Conservation (phyloP, 2,113 vertebrate genomes). For the Hippocampus comes region DNA sequence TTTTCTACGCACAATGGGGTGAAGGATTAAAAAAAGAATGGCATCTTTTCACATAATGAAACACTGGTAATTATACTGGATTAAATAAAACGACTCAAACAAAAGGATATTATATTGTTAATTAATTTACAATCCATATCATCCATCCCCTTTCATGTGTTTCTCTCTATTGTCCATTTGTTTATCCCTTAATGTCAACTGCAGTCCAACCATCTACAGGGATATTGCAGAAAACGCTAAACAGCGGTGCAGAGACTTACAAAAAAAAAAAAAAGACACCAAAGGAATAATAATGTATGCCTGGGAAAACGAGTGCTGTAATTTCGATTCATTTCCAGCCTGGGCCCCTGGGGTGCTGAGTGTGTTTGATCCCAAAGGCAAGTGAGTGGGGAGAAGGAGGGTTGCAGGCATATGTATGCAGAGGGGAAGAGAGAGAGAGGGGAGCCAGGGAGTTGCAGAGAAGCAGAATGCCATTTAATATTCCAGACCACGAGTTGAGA, state of each 20-base stretch:
- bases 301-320: slow-evolving; percentile 80
- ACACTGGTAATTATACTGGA: neutral
- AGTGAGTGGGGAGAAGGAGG: slow-evolving; percentile 41
- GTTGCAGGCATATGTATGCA: slow-evolving; percentile 50
- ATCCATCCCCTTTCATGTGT: neutral
- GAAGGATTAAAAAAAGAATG: neutral
- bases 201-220: neutral
- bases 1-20: neutral
- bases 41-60: neutral
- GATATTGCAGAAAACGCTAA: neutral
- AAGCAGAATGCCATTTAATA: slow-evolving; percentile 65
- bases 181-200: neutral
- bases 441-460: slow-evolving; percentile 22
- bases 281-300: slow-evolving; percentile 73
- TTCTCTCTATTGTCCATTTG: neutral
- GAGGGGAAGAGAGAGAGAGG: slow-evolving; percentile 21
- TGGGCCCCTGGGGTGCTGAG: slow-evolving; percentile 52
- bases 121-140: neutral
- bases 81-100: neutral
- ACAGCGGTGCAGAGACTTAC: slow-evolving; percentile 8
- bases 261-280: slow-evolving; percentile 33
- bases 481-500: slow-evolving; percentile 65
- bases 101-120: neutral
- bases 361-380: slow-evolving; percentile 65
- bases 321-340: slow-evolving; percentile 88